Evolutionary conservation across 2,888 invertebrate species (phyloP).

Genomic region (Stegana nigrithorax): DNA sequence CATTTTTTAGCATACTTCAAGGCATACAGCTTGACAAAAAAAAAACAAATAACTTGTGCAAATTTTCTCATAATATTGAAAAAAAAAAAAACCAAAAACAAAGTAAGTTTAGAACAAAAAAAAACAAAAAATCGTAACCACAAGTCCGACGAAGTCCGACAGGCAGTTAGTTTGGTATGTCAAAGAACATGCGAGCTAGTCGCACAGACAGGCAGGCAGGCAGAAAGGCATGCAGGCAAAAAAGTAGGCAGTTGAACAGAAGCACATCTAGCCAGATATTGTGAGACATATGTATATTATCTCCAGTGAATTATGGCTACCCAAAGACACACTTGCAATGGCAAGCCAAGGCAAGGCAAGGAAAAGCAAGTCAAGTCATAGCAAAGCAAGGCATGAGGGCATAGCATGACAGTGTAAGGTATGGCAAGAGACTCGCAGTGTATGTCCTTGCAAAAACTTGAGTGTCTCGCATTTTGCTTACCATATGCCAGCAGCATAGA

Average conservation of each 20-base stretch:
- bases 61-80: not conserved
- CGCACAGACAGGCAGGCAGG: not conserved
- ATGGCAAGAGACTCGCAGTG: too few relatives aligned
- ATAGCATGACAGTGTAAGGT: too few relatives aligned
- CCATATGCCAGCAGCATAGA: too few relatives aligned
- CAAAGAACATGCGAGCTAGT: too few relatives aligned
- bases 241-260: not conserved
- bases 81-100: not conserved
- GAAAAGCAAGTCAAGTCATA: constrained; percentile 19
- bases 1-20: not conserved
- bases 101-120: not conserved
- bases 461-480: too few relatives aligned
- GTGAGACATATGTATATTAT: constrained; percentile 56
- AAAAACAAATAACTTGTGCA: not conserved
- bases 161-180: not conserved
- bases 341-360: too few relatives aligned
- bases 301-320: constrained; percentile 59
- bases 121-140: not conserved
- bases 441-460: not conserved
- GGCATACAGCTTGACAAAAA: not conserved
- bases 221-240: not conserved
- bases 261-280: not conserved
- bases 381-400: too few relatives aligned
- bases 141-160: not conserved
- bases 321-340: constrained; percentile 55